Evolutionary conservation across 2,888 invertebrate genomes (phyloP), one percentile per base, ranked within the genome.

Genomic region (Peribatodes rhomboidaria): DNA sequence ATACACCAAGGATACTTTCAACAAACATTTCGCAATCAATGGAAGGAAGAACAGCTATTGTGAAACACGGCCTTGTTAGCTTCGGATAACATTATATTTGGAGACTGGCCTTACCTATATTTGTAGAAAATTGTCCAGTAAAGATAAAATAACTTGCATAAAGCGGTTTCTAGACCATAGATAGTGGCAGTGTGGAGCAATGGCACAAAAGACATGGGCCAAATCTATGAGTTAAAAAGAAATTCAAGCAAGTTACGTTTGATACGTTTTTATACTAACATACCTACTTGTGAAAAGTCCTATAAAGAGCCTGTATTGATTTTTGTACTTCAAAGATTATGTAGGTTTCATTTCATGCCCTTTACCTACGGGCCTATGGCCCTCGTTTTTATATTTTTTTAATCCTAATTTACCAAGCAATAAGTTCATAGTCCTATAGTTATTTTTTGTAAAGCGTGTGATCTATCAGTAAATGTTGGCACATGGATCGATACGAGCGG

Each of bases 41-140:
- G 62, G 66, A 63, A 71, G 72, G 68, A 71, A 73, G 64, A 69
- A 13, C 57, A 39, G 37, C 53, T 58, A 54, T 74, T 77, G 74
- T 70, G 69, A 68, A 75, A 73, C 66, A 50, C 50, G 63, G 57
- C 75, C 78, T 76, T 70, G 73, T 70, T 67, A 70, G 65, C 46
- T 60, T 69, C 72, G 27, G 72, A 78, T 78, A 77, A 75, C 62
- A 62, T 58, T 42, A 14, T 37, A 18, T 6, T 27, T 10, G 10
- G 18, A n/a, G 56, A 16, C 39, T n/a, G 10, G 46, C n/a, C 42
- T 52, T 44, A 31, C 35, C 41, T 16, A 22, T 58, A 39, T 35
- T 37, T 37, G 13, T n/a, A 54, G 46, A 49, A 49, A 49, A 49
- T 16, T 49, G 13, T n/a, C 33, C 9, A 14, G 18, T 14, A 50